Evolutionary conservation across 2,797 vertebrate genomes (phyloP), one percentile per base, ranked within the genome.

Genomic region (Hozukius guyotensis): DNA sequence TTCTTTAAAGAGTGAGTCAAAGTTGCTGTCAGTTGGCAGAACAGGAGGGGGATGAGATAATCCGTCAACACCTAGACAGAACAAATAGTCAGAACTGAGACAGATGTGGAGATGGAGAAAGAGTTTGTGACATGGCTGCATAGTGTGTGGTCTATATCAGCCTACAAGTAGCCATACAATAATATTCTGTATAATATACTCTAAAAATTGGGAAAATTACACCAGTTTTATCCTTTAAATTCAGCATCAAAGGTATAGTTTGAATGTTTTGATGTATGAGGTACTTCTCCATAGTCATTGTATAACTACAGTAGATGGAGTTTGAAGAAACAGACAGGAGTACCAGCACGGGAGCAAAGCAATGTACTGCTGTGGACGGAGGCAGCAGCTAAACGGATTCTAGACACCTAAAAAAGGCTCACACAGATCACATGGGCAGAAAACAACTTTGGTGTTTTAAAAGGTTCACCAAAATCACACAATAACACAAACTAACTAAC

Each of bases 21-120:
- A 99, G 91, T 95, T 97, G 56, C 87, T 83, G 61, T 94, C 77
- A 3, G 96, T 96, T 65, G 97, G 97, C 38, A 97, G 93, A 91
- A 95, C 91, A 0, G 97, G 97, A 24, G 95, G 72, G 57, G 88
- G 87, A 80, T 97, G 96, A 67, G 94, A 96, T 11, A 97, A 83
- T 3, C 95, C 97, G 75, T 97, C 87, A 82, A 97, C 95, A 97
- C 92, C 89, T 93, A 4, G 22, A 78, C 12, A 49, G 2, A 81
- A 71, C 7, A 56, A 22, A 63, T 0, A 65, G 65, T 49, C 27
- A 77, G 32, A 64, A 34, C 22, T 57, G 2, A 84, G n/a, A 62
- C 6, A 12, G 13, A 60, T 11, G 31, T 11, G 67, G 25, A 38
- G 9, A 42, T 8, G 67, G 25, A 38, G 9, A 13, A 34, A 32